Base-by-base conservation (phyloP, 2,113 vertebrate genomes). In the Chaetura pelagica region DNA sequence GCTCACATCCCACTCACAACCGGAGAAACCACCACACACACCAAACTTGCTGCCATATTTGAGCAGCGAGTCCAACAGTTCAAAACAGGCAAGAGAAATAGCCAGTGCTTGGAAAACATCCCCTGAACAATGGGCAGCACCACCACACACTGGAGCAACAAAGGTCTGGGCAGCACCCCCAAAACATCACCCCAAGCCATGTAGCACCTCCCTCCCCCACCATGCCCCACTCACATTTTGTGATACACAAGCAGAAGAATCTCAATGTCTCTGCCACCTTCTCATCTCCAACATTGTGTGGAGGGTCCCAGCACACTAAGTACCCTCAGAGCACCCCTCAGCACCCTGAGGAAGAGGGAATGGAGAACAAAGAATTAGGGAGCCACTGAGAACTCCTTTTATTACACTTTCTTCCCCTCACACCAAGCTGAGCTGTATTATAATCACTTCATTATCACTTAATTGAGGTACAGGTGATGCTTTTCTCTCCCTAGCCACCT, bases 281-380 rank as follows among this genome's bases (percentile, higher is more conserved):
- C 21, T 21, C 5, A 12, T 12, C 49, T 40, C 49, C 54, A 62
- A 0, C 2, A 2, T 20, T 7, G 5, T 6, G 1, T 11, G 22
- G 32, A 84, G 4, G 6, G 3, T n/a, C 34, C 40, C 44, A 34
- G 19, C 35, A 42, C 32, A 63, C 0, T 0, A 7, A 52, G 20
- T 19, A 73, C 12, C 6, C 23, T 52, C 38, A 32, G 15, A 6
- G 4, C 18, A 12, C 19, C 10, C 13, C n/a, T 46, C 61, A 20
- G 7, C 10, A 9, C 61, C 21, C 46, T 19, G 18, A 7, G 7
- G 13, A 38, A 62, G 10, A 49, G 6, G 3, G 51, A 6, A 2
- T 3, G 14, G 6, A 76, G 4, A 15, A 68, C 5, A 57, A 4
- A 55, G 9, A 44, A 3, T 1, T 0, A 69, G 0, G 2, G 1